These are phyloP conservation scores for Onchidella celtica DNA, from an alignment of 2,888 invertebrate species.

Conservation along the genomic window DNA sequence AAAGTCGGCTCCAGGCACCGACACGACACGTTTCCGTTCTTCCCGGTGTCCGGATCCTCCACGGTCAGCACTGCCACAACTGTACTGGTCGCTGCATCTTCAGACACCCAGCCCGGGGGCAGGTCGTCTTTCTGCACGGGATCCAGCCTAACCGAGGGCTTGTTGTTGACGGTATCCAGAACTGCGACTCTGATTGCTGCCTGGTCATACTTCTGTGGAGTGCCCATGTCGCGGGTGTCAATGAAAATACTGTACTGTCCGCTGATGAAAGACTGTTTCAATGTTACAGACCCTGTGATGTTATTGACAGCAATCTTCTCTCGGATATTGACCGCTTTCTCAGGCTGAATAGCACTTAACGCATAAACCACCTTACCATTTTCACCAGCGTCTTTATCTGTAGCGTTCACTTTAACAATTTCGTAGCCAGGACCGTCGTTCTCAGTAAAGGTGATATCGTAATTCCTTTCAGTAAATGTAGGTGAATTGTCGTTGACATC, in stretches of 20 bases:
- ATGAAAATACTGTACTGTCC: conserved; percentile 56
- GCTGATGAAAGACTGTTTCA: conserved; percentile 82
- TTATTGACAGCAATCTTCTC: conserved; percentile 4
- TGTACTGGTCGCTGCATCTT: conserved; percentile 83
- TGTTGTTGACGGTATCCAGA: conserved; percentile 69
- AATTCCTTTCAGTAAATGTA: conserved; percentile 92
- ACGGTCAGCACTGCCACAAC: conserved; percentile 89
- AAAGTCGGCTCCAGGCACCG: conserved; percentile 57
- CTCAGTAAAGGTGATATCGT: conserved; percentile 90
- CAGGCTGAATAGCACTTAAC: conserved; percentile 83
- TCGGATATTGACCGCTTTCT: conserved; percentile 68
- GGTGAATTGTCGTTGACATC: conserved; percentile 89
- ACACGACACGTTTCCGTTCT: conserved; percentile 88
- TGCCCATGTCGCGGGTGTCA: conserved; percentile 63
- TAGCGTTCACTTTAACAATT: conserved; percentile 85
- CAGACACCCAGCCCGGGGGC: conserved; percentile 34
- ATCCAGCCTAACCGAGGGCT: conserved; percentile 65
- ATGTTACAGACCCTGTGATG: conserved; percentile 82
- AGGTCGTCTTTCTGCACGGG: conserved; percentile 14
- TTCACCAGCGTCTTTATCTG: conserved; percentile 95
- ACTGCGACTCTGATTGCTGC: conserved; percentile 65
- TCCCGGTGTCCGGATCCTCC: conserved; percentile 90
- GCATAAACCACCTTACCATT: conserved; percentile 97
- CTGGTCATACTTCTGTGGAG: conserved; percentile 59
- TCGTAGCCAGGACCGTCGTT: conserved; percentile 91